These are phyloP conservation scores for Mythimna vitellina DNA, from an alignment of 2,888 invertebrate genomes.

Conservation along the genomic window DNA sequence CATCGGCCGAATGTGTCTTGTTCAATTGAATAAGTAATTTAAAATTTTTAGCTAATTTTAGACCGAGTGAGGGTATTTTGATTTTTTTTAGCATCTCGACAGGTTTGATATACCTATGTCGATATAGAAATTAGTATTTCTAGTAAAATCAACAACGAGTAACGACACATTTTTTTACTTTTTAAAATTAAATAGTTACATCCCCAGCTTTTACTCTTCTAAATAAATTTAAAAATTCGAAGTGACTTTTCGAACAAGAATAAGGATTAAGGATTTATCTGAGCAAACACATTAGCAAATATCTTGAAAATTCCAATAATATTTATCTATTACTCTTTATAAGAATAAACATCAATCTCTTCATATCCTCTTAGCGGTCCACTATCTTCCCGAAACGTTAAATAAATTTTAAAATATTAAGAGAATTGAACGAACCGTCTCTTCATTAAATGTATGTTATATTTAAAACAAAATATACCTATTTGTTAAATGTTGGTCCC, in stretches of 20 bases:
- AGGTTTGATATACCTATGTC: conserved; percentile 12
- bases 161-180: conserved; percentile 47
- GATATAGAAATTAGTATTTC: conserved; percentile 21
- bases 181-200: conserved; percentile 22
- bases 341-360: conserved; percentile 22
- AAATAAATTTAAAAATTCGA: conserved; percentile 17
- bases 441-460: conserved; percentile 25
- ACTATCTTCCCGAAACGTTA: conserved; percentile 48
- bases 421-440: conserved; percentile 56
- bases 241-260: conserved; percentile 13
- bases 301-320: conserved; percentile 21
- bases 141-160: conserved; percentile 53
- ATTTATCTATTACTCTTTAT: conserved; percentile 4
- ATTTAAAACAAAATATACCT: conserved; percentile 37
- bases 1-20: conserved; percentile 66
- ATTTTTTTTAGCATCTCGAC: conserved; percentile 41
- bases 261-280: conserved; percentile 20
- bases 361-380: conserved; percentile 54
- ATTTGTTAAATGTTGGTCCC: conserved; percentile 58
- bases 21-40: conserved; percentile 51
- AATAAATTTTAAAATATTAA: conserved; percentile 40
- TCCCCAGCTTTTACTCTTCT: conserved; percentile 35
- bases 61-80: conserved; percentile 25
- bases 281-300: conserved; percentile 18
- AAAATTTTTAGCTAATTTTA: conserved; percentile 55